Conservation (phyloP, 2,888 invertebrate species). For the Panzeria rudis region DNA sequence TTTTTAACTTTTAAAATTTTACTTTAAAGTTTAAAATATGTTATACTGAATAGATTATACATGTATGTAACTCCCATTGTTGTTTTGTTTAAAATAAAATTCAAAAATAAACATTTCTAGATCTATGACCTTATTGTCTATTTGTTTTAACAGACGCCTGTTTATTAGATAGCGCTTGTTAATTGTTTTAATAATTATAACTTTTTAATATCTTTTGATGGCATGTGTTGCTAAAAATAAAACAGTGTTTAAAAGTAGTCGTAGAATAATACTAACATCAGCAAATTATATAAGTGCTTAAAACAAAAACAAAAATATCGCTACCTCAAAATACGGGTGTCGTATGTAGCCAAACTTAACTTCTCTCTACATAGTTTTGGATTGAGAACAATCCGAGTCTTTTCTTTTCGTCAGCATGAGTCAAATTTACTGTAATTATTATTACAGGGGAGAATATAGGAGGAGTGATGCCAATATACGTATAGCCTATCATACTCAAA, state of each 20-base stretch:
- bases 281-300: slow-evolving; percentile 1
- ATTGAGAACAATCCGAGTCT: too few relatives aligned
- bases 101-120: background rate
- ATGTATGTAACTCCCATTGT: too few relatives aligned
- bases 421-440: too few relatives aligned
- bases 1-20: too few relatives aligned
- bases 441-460: too few relatives aligned
- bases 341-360: too few relatives aligned
- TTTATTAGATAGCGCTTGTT: slow-evolving; percentile 56
- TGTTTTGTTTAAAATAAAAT: background rate
- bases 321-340: background rate
- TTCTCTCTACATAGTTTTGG: too few relatives aligned
- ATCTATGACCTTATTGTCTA: background rate
- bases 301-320: background rate
- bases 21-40: too few relatives aligned
- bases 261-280: background rate
- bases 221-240: slow-evolving; percentile 57
- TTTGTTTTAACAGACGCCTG: slow-evolving; percentile 31
- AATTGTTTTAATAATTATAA: slow-evolving; percentile 41
- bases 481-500: too few relatives aligned
- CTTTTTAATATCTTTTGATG: background rate
- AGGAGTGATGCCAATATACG: too few relatives aligned
- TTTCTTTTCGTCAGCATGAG: too few relatives aligned
- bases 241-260: slow-evolving; percentile 51
- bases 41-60: too few relatives aligned